Percentiles rank a stretch among this genome's conserved stretches.
phyloP scores from a whole-genome alignment of 37 sponge, comb jelly and placozoan species.

The Amphimedon queenslandica region DNA sequence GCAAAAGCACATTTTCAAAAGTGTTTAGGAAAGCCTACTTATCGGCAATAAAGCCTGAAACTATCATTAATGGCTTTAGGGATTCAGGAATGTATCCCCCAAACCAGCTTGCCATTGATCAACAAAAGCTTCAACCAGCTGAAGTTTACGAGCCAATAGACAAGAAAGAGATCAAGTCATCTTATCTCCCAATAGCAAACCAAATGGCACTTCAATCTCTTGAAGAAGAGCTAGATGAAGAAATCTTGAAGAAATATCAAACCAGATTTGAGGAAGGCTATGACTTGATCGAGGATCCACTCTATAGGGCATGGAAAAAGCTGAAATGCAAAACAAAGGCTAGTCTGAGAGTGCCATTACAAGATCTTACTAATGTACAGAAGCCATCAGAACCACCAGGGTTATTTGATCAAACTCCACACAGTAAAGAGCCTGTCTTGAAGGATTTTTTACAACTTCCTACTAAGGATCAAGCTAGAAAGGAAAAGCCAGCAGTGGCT shows the following conservation, averaged over 20 bases:
- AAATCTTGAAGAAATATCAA: constrained; percentile 3
- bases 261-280: constrained; percentile 16
- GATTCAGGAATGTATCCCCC: too few species aligned
- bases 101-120: too few species aligned
- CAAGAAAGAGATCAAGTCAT: too few species aligned
- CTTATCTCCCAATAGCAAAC: too few species aligned
- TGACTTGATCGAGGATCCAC: constrained; percentile 21
- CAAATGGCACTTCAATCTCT: background rate
- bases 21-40: constrained; percentile 9
- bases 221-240: background rate
- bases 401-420: background rate
- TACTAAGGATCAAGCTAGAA: background rate
- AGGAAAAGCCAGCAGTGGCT: too few species aligned
- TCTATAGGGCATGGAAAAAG: constrained; percentile 25
- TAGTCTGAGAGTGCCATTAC: too few species aligned
- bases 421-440: background rate
- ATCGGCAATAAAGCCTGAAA: too few species aligned
- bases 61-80: too few species aligned
- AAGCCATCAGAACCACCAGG: background rate
- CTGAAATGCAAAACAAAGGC: constrained; percentile 5
- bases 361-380: too few species aligned
- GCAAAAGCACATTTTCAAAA: background rate
- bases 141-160: too few species aligned
- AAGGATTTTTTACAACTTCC: background rate
- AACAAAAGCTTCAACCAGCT: too few species aligned